Evolutionary conservation across 2,113 vertebrate species (phyloP), one percentile per base, ranked within the genome.

Genomic region (Misgurnus anguillicaudatus): DNA sequence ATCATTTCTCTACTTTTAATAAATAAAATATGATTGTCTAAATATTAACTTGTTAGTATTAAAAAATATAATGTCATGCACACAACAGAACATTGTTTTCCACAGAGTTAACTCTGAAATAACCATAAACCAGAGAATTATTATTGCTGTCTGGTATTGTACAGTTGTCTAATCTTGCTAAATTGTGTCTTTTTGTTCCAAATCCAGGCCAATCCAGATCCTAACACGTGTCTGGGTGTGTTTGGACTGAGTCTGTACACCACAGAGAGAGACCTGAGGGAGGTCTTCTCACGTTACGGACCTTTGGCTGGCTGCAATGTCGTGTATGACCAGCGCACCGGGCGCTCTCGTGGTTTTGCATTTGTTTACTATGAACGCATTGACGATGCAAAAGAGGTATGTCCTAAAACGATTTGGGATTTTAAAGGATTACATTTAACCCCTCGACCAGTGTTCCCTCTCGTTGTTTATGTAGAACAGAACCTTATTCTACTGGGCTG

Each of bases 221-320:
- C 96, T 9, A 98, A 95, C 86, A 95, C 90, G 1, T 98, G 96
- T 87, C 91, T 98, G 55, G 96, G 97, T 72, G 95, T 99, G 71
- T 98, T 98, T 90, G 95, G 97, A 75, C 90, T 98, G 90, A 98
- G 96, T 90, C 91, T 97, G 81, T 97, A 97, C 85, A 99, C 96
- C 61, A 97, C 95, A 19, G 96, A 97, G 90, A 93, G 94, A 66
- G 96, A 98, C 86, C 86, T 98, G 82, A 93, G 95, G 81, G 96
- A 97, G 89, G 95, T 98, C 53, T 99, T 99, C 87, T 96, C 95
- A n/a, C 94, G 94, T 66, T 95, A 97, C 0, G 96, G 96, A 71
- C 95, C 95, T 51, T 87, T 99, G 87, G 92, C 93, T 39, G 96
- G 95, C 60, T 96, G 98, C 87, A 98, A 96, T 62, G 95, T 98